Conservation (phyloP, 2,113 vertebrate genomes). For the Chunga burmeisteri region DNA sequence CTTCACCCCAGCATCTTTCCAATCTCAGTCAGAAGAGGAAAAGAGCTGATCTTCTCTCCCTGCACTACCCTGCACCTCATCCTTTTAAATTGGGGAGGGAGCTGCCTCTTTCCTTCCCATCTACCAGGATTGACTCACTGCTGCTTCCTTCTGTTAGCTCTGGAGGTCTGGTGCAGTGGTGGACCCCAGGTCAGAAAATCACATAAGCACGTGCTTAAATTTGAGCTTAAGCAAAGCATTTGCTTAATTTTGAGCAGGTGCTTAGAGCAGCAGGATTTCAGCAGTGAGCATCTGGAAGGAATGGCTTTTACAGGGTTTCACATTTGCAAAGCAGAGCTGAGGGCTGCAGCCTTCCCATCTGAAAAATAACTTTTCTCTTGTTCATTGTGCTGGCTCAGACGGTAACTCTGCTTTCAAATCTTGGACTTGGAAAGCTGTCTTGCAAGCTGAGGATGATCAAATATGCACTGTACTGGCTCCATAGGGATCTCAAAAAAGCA, state of each 20-base stretch:
- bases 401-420: not conserved
- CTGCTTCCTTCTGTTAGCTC: not conserved
- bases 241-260: not conserved
- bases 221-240: not conserved
- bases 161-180: not conserved
- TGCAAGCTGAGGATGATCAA: slow-evolving; percentile 8
- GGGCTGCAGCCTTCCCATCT: not conserved
- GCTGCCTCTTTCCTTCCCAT: not conserved
- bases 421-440: not conserved
- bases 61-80: not conserved
- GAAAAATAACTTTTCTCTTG: not conserved
- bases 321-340: not conserved
- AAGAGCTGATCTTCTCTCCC: not conserved
- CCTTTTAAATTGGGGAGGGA: not conserved
- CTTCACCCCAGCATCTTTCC: not conserved
- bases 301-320: not conserved
- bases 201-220: not conserved
- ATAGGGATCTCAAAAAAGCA: not conserved
- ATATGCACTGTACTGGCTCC: not conserved
- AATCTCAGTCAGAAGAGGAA: not conserved
- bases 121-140: not conserved
- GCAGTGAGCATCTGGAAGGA: not conserved
- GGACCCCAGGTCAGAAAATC: not conserved
- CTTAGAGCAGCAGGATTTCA: not conserved
- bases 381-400: not conserved